phyloP scores from a whole-genome alignment of 35 echinoderm and acorn worm species.

The Apostichopus parvimensis region DNA sequence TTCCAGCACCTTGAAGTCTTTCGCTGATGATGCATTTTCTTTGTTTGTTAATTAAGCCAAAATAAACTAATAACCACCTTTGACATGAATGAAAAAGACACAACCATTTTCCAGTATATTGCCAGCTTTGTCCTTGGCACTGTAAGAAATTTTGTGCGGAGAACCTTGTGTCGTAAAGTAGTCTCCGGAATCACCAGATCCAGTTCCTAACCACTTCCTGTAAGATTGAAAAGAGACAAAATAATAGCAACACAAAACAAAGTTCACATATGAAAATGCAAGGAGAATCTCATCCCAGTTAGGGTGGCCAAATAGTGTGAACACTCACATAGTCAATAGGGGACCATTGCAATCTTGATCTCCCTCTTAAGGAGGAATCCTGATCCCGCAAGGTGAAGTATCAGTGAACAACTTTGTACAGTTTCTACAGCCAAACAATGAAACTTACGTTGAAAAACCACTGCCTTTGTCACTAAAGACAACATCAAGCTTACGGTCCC shows the following conservation, averaged over 20 bases:
- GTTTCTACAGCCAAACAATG: not conserved
- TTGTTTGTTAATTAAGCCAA: not conserved
- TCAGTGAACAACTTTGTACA: no score
- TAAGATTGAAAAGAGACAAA: not conserved
- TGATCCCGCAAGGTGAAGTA: no score
- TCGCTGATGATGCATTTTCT: no score
- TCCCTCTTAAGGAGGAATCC: no score
- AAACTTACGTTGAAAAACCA: not conserved
- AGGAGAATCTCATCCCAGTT: no score
- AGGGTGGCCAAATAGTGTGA: no score
- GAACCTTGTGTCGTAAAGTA: conserved; percentile 4
- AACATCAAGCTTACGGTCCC: not conserved
- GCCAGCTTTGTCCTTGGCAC: conserved; percentile 10
- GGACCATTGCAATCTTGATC: no score
- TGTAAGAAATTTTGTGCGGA: conserved; percentile 3
- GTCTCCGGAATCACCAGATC: not conserved
- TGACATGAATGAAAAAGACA: not conserved
- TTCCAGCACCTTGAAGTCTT: no score
- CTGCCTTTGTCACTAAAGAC: not conserved
- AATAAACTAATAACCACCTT: not conserved
- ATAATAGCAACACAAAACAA: no score
- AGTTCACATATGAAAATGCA: no score
- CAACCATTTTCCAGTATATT: not conserved
- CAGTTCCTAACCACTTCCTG: not conserved
- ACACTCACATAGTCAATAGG: no score